Conservation (phyloP, 2,888 invertebrate genomes). For the Malthinus seriepunctatus region DNA sequence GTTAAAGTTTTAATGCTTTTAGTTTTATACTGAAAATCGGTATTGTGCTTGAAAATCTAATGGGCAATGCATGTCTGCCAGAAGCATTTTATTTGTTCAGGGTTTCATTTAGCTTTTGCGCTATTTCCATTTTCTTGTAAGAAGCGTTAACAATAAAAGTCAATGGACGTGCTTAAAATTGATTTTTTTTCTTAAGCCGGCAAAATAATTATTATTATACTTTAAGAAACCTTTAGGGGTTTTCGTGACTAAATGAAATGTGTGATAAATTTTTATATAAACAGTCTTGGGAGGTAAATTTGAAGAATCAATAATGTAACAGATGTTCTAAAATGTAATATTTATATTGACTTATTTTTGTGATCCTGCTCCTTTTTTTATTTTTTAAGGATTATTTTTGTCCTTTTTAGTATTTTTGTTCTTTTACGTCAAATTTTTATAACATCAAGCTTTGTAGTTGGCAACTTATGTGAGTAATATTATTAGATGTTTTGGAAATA, state of each 20-base stretch:
- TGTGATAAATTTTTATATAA: no score
- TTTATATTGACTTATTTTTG: no score
- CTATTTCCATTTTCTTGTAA: conserved; percentile 8
- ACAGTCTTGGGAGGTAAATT: no score
- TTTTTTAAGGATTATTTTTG: no score
- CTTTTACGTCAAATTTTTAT: not conserved
- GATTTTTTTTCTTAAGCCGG: not conserved
- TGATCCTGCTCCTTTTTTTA: no score
- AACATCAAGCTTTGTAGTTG: conserved; percentile 1
- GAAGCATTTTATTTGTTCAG: conserved; percentile 8
- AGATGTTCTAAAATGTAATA: no score
- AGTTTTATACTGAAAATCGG: conserved; percentile 4
- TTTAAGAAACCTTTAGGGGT: no score
- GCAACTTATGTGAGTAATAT: conserved; percentile 2
- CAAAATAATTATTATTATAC: not conserved
- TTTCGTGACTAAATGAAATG: no score
- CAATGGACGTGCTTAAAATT: conserved; percentile 7
- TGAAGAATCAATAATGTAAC: no score
- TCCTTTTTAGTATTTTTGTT: not conserved
- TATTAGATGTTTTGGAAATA: conserved; percentile 8
- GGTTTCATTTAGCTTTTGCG: conserved; percentile 3
- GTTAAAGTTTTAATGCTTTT: conserved; percentile 4
- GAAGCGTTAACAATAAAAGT: conserved; percentile 8
- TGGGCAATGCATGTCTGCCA: conserved; percentile 10
- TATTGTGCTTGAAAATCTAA: conserved; percentile 7